Evolutionary conservation across 2,797 vertebrate species (phyloP).

Genomic region (Chromis chromis): DNA sequence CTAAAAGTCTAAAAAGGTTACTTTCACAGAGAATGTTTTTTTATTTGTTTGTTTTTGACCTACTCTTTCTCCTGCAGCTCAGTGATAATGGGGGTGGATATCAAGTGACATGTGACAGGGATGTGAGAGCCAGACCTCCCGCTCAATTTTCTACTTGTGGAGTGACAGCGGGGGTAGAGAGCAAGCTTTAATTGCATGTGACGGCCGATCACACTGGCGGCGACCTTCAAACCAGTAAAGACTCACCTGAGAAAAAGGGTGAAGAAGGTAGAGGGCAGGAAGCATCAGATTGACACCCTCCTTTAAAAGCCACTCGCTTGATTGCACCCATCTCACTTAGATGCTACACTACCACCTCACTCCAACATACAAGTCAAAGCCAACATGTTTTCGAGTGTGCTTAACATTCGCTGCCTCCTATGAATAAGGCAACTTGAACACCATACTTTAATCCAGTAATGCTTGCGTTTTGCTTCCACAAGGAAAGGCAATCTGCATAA

Average conservation of each 20-base stretch:
- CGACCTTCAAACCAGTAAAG: slow-evolving; percentile 45
- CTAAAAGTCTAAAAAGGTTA: slow-evolving; percentile 13
- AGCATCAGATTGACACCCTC: slow-evolving; percentile 44
- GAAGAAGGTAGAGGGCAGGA: slow-evolving; percentile 28
- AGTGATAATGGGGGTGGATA: slow-evolving; percentile 24
- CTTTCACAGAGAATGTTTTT: background rate
- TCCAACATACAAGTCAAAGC: slow-evolving; percentile 39
- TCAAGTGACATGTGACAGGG: slow-evolving; percentile 49
- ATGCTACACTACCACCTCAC: background rate
- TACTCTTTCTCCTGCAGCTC: background rate
- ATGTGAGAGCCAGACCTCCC: slow-evolving; percentile 28
- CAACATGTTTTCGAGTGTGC: slow-evolving; percentile 22
- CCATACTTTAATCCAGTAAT: slow-evolving; percentile 60
- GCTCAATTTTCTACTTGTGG: slow-evolving; percentile 33
- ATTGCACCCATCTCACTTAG: slow-evolving; percentile 18
- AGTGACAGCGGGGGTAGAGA: slow-evolving; percentile 44
- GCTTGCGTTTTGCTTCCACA: slow-evolving; percentile 39
- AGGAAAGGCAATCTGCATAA: slow-evolving; percentile 58
- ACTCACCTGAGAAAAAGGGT: slow-evolving; percentile 60
- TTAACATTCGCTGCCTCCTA: slow-evolving; percentile 18
- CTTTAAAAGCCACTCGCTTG: slow-evolving; percentile 7
- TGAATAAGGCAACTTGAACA: slow-evolving; percentile 43
- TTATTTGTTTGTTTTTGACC: background rate
- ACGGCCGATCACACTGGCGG: slow-evolving; percentile 24
- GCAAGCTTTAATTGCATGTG: slow-evolving; percentile 61